Conservation (phyloP, 2,797 vertebrate genomes). For the Prunella strophiata region DNA sequence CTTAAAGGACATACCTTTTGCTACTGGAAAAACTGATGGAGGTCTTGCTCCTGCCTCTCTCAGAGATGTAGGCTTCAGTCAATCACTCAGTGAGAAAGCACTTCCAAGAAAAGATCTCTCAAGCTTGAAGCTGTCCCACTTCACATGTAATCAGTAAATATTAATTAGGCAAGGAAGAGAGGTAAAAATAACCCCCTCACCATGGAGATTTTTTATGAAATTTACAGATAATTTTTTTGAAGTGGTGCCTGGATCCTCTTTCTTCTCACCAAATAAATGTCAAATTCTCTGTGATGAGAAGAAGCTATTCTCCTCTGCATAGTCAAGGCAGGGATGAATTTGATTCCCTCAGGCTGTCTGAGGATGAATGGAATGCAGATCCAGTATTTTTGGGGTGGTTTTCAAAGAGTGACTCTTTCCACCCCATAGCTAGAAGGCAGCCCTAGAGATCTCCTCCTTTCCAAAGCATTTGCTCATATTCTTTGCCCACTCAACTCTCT, state of each 20-base stretch:
- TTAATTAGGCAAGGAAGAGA: not conserved
- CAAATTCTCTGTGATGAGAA: not conserved
- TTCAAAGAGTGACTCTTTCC: not conserved
- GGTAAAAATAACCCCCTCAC: not conserved
- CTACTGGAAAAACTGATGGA: not conserved
- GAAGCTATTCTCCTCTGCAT: not conserved
- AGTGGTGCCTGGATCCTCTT: not conserved
- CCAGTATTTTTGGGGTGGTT: not conserved
- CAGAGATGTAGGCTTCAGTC: not conserved
- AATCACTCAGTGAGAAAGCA: not conserved
- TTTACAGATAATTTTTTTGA: not conserved
- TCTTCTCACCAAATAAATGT: not conserved
- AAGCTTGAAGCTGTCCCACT: not conserved
- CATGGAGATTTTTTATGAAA: not conserved
- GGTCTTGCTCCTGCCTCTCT: not conserved
- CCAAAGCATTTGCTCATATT: not conserved
- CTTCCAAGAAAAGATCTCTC: not conserved
- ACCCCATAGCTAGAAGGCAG: not conserved
- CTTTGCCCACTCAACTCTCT: not conserved
- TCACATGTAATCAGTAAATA: not conserved
- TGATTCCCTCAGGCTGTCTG: not conserved
- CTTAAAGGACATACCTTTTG: not conserved
- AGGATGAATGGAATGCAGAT: not conserved
- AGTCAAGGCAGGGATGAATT: not conserved
- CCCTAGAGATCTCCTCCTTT: not conserved